Percentiles rank a stretch among this genome's conserved stretches.
Conservation (phyloP, 2,113 vertebrate species). For the Catagonus wagneri region DNA sequence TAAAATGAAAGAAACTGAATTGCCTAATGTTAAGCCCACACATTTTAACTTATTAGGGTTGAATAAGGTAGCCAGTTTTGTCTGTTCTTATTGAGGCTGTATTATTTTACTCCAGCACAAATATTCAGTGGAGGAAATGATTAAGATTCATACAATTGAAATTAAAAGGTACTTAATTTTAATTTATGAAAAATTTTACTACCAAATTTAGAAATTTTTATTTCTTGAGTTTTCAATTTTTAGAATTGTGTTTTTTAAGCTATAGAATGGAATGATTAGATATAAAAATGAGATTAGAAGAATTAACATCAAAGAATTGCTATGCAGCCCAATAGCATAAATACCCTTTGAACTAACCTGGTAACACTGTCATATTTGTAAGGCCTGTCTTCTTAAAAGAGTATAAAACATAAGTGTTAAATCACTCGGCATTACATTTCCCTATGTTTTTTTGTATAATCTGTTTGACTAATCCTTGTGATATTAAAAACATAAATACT, state of each 20-base stretch:
- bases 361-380: conserved; percentile 42
- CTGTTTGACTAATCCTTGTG: conserved; percentile 62
- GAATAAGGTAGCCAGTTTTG: neutral
- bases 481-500: conserved; percentile 46
- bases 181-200: neutral
- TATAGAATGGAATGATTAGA: conserved; percentile 12
- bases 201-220: neutral
- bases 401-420: conserved; percentile 12
- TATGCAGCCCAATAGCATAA: neutral
- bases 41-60: conserved; percentile 8
- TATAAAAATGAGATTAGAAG: conserved; percentile 28
- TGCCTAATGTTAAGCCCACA: conserved; percentile 32
- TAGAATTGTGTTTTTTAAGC: conserved; percentile 11
- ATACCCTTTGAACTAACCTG: conserved; percentile 9
- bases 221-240: neutral
- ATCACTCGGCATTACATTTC: neutral
- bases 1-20: neutral
- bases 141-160: conserved; percentile 32
- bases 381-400: conserved; percentile 16
- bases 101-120: conserved; percentile 45
- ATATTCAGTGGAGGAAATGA: conserved; percentile 30
- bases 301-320: neutral
- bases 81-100: neutral
- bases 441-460: conserved; percentile 59
- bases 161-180: conserved; percentile 24